These are phyloP conservation scores for Globia sparganii DNA, from an alignment of 2,888 invertebrate genomes.

Conservation along the genomic window DNA sequence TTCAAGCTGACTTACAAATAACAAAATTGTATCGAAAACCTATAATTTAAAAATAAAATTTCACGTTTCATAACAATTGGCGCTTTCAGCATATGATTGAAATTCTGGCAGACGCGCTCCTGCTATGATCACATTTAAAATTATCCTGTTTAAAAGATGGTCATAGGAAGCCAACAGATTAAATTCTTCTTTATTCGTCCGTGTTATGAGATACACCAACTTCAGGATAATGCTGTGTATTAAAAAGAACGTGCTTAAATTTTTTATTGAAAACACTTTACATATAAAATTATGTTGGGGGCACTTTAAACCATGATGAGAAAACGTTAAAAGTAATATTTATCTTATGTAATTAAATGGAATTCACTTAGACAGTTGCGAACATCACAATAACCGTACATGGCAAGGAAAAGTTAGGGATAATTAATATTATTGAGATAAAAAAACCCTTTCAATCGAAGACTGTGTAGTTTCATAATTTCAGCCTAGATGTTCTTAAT, in stretches of 20 bases:
- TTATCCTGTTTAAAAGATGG: constrained; percentile 64
- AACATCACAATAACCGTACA: background rate
- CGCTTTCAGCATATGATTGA: background rate
- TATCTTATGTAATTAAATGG: background rate
- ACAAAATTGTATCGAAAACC: background rate
- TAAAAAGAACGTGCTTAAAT: constrained; percentile 39
- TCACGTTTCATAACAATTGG: background rate
- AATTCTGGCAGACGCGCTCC: background rate
- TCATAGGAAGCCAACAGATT: constrained; percentile 74
- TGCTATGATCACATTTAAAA: background rate
- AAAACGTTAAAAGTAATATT: background rate
- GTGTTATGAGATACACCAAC: constrained; percentile 74
- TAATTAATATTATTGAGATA: background rate
- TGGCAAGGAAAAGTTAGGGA: no score
- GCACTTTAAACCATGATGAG: constrained; percentile 20
- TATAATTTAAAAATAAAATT: background rate
- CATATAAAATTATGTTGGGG: constrained; percentile 16
- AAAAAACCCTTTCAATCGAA: background rate
- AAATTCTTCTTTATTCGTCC: constrained; percentile 81
- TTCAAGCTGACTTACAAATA: background rate
- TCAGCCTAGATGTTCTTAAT: background rate
- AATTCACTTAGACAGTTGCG: background rate
- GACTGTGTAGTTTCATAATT: background rate
- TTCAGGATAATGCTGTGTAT: constrained; percentile 56
- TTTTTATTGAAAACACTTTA: constrained; percentile 40